These are phyloP conservation scores for Ceratothoa steindachneri DNA, from an alignment of 2,888 invertebrate species.

Conservation along the genomic window DNA sequence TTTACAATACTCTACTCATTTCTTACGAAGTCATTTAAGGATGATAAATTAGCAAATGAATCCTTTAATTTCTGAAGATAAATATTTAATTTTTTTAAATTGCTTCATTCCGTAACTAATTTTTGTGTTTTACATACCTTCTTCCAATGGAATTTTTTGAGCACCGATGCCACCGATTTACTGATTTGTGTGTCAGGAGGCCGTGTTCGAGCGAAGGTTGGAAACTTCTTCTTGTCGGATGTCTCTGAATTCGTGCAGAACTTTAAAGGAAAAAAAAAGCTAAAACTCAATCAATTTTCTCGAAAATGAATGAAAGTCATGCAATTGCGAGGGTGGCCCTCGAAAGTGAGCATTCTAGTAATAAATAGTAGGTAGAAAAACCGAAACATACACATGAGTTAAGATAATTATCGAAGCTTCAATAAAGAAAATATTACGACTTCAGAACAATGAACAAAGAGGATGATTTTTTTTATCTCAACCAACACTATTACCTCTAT, in stretches of 20 bases:
- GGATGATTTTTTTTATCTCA: no score
- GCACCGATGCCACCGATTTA: slow-evolving; percentile 80
- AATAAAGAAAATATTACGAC: no score
- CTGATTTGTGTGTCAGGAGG: slow-evolving; percentile 92
- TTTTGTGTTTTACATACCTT: slow-evolving; percentile 47
- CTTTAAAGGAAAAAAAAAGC: slow-evolving; percentile 58
- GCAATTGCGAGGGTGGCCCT: background rate
- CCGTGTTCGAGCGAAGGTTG: slow-evolving; percentile 85
- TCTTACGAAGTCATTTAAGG: no score
- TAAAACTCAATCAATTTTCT: background rate
- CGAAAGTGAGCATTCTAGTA: background rate
- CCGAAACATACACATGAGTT: no score
- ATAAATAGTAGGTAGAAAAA: background rate
- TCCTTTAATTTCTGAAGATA: no score
- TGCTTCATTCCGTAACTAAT: no score
- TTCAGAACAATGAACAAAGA: no score
- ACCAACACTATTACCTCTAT: no score
- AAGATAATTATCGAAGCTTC: no score
- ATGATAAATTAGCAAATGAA: no score
- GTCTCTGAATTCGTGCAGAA: slow-evolving; percentile 85
- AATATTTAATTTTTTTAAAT: no score
- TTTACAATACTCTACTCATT: no score
- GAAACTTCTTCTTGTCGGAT: slow-evolving; percentile 79
- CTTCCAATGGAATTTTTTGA: slow-evolving; percentile 82
- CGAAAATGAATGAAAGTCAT: background rate